A percentile compares a stretch with the other conserved stretches of the same genome.
Evolutionary conservation across 2,797 vertebrate species (phyloP).

Genomic region (Acridotheres tristis): DNA sequence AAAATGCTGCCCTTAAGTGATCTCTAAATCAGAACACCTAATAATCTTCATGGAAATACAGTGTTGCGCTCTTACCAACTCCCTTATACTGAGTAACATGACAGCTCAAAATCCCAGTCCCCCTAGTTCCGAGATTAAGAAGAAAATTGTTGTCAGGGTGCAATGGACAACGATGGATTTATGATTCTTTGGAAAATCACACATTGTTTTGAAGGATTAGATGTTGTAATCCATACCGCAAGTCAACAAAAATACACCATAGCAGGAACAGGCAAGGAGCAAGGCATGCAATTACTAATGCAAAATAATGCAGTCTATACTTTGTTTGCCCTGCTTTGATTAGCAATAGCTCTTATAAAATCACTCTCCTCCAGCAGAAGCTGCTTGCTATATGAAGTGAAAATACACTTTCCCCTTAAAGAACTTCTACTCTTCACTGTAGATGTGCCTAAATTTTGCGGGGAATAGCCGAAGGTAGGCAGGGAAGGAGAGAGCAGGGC

Average conservation of each 20-base stretch:
- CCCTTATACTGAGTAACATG: background rate
- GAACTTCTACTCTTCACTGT: background rate
- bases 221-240: background rate
- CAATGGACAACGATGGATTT: background rate
- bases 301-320: background rate
- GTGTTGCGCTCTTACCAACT: background rate
- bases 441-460: background rate
- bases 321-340: background rate
- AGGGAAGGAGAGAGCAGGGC: background rate
- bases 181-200: background rate
- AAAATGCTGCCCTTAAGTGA: background rate
- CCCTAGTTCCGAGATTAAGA: background rate
- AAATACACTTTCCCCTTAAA: background rate
- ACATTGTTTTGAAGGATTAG: background rate
- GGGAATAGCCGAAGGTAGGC: background rate
- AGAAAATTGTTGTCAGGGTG: background rate
- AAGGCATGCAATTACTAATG: background rate
- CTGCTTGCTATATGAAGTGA: background rate
- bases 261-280: background rate
- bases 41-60: background rate
- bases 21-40: background rate
- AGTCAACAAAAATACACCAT: background rate
- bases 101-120: background rate
- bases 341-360: background rate
- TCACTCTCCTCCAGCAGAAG: background rate